phyloP scores from a whole-genome alignment of 2,797 vertebrate genomes.

The Glossophaga mutica region DNA sequence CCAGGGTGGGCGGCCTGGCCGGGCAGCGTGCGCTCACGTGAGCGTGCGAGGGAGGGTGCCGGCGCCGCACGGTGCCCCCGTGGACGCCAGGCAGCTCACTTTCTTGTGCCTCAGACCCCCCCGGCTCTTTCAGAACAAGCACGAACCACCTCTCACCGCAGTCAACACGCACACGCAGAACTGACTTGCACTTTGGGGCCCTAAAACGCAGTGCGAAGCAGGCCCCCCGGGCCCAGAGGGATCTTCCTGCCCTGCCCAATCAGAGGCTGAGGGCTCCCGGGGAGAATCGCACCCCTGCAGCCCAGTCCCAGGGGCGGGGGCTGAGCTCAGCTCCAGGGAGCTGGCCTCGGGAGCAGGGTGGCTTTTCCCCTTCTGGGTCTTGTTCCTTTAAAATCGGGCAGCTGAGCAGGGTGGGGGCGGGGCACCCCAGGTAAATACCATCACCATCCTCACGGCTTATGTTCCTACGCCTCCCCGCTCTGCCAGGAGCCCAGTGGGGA shows the following conservation, averaged over 20 bases:
- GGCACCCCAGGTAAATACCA: fast-evolving
- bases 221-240: neutral
- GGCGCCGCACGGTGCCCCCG: fast-evolving
- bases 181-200: neutral
- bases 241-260: neutral
- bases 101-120: fast-evolving
- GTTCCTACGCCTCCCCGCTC: fast-evolving
- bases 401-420: fast-evolving
- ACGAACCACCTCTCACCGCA: fast-evolving
- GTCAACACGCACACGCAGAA: too few species aligned
- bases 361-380: neutral
- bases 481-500: fast-evolving
- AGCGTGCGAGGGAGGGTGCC: fast-evolving
- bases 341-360: fast-evolving
- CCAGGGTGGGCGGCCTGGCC: neutral
- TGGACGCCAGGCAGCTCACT: neutral
- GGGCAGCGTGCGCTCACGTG: fast-evolving
- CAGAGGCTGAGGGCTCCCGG: neutral
- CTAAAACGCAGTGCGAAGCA: neutral
- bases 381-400: neutral
- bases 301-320: fast-evolving
- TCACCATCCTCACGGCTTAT: fast-evolving
- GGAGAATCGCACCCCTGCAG: too few species aligned
- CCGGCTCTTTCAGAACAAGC: fast-evolving
- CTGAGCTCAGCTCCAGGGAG: neutral